Base-by-base conservation (phyloP, 2,113 vertebrate genomes). In the Cercocebus atys region DNA sequence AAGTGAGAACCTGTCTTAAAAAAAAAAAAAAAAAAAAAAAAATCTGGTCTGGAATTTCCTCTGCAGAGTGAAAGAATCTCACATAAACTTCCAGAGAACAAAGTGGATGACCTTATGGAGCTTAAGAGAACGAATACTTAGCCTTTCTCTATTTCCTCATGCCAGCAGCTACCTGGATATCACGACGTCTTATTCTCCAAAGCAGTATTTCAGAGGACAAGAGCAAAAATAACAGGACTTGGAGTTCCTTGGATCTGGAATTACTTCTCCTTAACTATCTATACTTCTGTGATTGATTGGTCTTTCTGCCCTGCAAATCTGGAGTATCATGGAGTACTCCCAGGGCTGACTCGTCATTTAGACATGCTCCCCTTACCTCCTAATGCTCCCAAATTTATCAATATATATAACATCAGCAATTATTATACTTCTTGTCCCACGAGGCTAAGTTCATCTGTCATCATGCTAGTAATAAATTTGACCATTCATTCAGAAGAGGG, bases 401-500 rank as follows among this genome's bases (percentile, higher is more conserved):
- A 50, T 82, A 90, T 18, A 38, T 95, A 93, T 90, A 75, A 85
- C 27, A 92, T 83, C 45, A 94, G 43, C 82, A 97, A 73, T 87
- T 61, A 95, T 76, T 94, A 75, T 45, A 92, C 16, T 57, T 68
- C 59, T 90, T 90, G 76, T 88, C 11, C 72, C 47, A 95, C 9
- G 40, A 83, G 38, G 68, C 61, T 94, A 96, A 87, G 86, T 27
- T 90, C 75, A 66, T 94, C n/a, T 90, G 64, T 92, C 76, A 97
- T 75, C 72, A 89, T n/a, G 30, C 70, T 89, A 90, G 64, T 38
- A 94, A 96, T 20, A 95, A 90, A 84, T 94, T 81, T 83, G 52
- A 78, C 81, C 47, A 96, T 89, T 96, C 84, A 98, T 55, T 96
- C 12, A 55, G 43, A 93, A 76, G 92, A 94, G 38, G 25, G 57